These are phyloP conservation scores for Daphoenositta chrysoptera DNA, from an alignment of 2,113 vertebrate species.

Conservation along the genomic window DNA sequence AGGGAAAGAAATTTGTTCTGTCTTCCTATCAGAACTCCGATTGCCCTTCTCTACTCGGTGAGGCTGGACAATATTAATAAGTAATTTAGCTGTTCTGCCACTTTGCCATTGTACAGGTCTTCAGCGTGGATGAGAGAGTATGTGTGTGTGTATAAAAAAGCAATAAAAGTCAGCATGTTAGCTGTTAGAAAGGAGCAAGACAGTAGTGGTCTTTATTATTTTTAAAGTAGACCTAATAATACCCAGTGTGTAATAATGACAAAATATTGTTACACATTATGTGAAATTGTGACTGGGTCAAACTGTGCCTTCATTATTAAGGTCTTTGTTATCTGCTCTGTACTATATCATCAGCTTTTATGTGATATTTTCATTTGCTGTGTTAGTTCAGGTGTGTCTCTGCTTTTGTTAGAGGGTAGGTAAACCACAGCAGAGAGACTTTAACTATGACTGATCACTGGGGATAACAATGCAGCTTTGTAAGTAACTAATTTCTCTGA, in stretches of 20 bases:
- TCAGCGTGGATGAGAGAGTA: not conserved
- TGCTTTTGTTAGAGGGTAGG: not conserved
- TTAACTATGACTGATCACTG: not conserved
- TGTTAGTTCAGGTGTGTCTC: not conserved
- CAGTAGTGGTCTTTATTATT: not conserved
- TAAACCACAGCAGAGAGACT: not conserved
- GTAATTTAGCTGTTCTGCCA: not conserved
- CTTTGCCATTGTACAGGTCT: not conserved
- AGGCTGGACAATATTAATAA: not conserved
- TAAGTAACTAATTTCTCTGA: not conserved
- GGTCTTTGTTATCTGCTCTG: not conserved
- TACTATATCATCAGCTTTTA: not conserved
- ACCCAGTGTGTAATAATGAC: not conserved
- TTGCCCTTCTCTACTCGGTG: not conserved
- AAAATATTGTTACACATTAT: not conserved
- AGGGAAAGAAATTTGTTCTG: not conserved
- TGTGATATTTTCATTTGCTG: not conserved
- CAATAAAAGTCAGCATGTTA: not conserved
- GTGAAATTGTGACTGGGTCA: not conserved
- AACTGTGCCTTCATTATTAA: not conserved
- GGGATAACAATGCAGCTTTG: not conserved
- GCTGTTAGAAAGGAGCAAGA: not conserved
- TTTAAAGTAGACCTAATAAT: not conserved
- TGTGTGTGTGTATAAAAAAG: not conserved
- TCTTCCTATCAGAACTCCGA: rapidly evolving